Evolutionary conservation across 2,797 vertebrate genomes (phyloP).

Genomic region (Cossypha dichroa): DNA sequence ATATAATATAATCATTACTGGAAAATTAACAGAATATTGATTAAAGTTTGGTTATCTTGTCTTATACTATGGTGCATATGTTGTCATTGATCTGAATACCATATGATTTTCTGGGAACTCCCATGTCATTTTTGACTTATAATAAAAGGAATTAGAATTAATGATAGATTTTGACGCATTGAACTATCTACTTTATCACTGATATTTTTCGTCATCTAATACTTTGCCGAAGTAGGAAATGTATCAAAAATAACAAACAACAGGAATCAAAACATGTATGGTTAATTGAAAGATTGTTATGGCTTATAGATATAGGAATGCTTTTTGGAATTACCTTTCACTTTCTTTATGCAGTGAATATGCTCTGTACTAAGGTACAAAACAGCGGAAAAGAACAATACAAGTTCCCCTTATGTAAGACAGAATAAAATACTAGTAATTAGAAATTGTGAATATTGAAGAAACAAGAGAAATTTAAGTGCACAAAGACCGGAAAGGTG

Average conservation of each 20-base stretch:
- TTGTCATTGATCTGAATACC: background rate
- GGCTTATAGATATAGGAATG: background rate
- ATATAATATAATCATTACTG: background rate
- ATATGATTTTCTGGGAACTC: background rate
- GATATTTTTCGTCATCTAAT: background rate
- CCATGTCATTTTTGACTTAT: background rate
- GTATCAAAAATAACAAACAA: background rate
- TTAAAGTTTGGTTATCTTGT: background rate
- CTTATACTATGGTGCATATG: background rate
- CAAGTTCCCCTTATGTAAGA: background rate
- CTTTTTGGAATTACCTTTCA: background rate
- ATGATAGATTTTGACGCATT: background rate
- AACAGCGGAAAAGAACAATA: background rate
- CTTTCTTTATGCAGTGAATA: background rate
- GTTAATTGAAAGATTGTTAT: background rate
- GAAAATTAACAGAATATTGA: background rate
- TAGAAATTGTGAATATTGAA: background rate
- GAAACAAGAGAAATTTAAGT: background rate
- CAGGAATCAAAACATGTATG: background rate
- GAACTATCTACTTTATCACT: background rate
- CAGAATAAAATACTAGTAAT: background rate
- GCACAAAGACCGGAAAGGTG: background rate
- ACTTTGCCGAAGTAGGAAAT: background rate
- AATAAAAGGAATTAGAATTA: background rate
- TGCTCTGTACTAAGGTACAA: background rate